phyloP scores from a whole-genome alignment of 2,888 invertebrate genomes.

The Blastobasis adustella region DNA sequence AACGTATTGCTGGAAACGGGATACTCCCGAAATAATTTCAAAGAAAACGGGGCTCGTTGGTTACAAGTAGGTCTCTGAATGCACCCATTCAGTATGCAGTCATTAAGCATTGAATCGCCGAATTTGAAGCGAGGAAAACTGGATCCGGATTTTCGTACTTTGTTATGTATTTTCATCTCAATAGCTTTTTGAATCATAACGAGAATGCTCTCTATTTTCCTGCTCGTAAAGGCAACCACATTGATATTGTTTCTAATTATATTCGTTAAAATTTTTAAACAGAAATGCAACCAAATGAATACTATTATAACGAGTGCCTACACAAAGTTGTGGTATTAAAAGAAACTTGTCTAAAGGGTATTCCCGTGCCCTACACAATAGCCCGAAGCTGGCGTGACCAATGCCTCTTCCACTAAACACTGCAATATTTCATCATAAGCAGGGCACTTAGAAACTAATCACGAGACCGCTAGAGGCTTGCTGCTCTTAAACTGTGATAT shows the following conservation, averaged over 20 bases:
- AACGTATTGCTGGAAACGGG: conserved; percentile 3
- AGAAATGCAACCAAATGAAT: too few relatives aligned
- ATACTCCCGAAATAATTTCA: background rate
- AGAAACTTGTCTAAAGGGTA: too few relatives aligned
- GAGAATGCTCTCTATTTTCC: too few relatives aligned
- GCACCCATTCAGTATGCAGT: conserved; percentile 10
- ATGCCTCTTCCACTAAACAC: background rate
- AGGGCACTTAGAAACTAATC: too few relatives aligned
- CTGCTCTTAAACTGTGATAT: conserved; percentile 12
- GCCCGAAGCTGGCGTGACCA: background rate
- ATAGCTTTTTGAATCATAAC: too few relatives aligned
- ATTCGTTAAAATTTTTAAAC: too few relatives aligned
- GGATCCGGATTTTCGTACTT: background rate
- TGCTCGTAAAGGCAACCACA: too few relatives aligned
- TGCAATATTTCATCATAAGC: background rate
- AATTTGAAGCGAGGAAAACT: conserved; percentile 9
- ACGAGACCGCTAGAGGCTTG: background rate
- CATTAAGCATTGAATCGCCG: conserved; percentile 20
- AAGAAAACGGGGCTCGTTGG: conserved; percentile 3
- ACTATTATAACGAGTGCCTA: too few relatives aligned
- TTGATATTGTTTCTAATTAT: too few relatives aligned
- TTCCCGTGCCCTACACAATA: too few relatives aligned
- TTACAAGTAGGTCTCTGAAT: conserved; percentile 10
- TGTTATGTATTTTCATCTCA: too few relatives aligned
- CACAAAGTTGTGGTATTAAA: too few relatives aligned